phyloP scores from a whole-genome alignment of 2,888 invertebrate genomes.

The Trichacis sp. region DNA sequence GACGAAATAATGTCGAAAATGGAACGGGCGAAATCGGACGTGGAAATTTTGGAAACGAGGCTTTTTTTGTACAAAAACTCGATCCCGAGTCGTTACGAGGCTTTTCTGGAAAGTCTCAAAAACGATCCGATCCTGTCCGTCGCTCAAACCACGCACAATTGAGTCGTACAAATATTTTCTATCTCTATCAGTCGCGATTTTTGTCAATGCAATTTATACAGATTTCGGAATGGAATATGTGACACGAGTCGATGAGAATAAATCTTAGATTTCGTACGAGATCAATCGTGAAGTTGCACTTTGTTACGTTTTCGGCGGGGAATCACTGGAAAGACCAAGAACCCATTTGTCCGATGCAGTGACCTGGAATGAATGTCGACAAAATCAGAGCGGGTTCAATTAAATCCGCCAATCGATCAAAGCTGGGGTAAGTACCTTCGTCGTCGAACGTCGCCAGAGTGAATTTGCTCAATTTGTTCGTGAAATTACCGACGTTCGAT shows the following conservation, averaged over 20 bases:
- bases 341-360: conserved; percentile 88
- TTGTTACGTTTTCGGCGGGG: conserved; percentile 4
- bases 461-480: conserved; percentile 87
- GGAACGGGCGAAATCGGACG: conserved; percentile 69
- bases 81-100: conserved; percentile 70
- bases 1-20: conserved; percentile 71
- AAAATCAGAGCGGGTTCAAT: not conserved
- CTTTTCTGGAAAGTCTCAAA: not conserved
- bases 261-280: conserved; percentile 6
- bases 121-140: not conserved
- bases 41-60: conserved; percentile 75
- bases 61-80: conserved; percentile 74
- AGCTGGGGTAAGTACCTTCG: conserved; percentile 71
- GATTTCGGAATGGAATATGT: not conserved
- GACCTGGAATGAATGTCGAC: conserved; percentile 71
- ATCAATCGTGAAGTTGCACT: conserved; percentile 10
- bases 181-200: not conserved
- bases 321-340: conserved; percentile 78
- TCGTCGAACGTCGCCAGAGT: conserved; percentile 92
- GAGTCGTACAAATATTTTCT: not conserved
- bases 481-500: conserved; percentile 70
- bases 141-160: not conserved
- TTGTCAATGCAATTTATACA: not conserved
- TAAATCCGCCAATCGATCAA: not conserved
- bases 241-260: not conserved